Conservation (phyloP, 2,797 vertebrate genomes). For the Erithacus rubecula region DNA sequence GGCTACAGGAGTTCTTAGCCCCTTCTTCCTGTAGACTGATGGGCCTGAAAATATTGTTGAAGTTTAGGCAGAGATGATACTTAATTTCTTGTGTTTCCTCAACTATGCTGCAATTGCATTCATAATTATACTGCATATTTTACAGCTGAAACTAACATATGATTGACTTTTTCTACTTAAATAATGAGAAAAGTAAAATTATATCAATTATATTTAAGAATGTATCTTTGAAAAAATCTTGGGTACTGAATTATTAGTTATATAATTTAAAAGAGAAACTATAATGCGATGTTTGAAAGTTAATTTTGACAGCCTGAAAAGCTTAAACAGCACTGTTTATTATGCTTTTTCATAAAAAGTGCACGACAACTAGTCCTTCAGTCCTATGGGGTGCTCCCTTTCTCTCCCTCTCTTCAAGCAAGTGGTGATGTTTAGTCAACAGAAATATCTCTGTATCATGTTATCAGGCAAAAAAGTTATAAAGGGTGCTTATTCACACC, state of each 20-base stretch:
- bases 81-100: neutral
- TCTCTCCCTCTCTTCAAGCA: neutral
- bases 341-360: neutral
- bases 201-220: neutral
- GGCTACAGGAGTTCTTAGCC: fast-evolving
- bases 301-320: neutral
- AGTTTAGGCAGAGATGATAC: neutral
- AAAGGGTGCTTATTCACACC: neutral
- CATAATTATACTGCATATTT: neutral
- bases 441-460: neutral
- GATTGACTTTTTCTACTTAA: neutral
- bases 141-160: neutral
- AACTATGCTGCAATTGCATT: neutral
- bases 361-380: neutral
- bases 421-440: neutral
- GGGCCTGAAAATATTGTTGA: neutral
- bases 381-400: neutral
- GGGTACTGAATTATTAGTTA: neutral
- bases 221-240: neutral
- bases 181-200: neutral
- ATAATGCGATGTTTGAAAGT: neutral
- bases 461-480: neutral
- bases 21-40: neutral
- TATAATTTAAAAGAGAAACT: neutral
- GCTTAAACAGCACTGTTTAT: neutral